Evolutionary conservation across 2,797 vertebrate genomes (phyloP), one percentile per base, ranked within the genome.

Genomic region (Enteromius radiatus): DNA sequence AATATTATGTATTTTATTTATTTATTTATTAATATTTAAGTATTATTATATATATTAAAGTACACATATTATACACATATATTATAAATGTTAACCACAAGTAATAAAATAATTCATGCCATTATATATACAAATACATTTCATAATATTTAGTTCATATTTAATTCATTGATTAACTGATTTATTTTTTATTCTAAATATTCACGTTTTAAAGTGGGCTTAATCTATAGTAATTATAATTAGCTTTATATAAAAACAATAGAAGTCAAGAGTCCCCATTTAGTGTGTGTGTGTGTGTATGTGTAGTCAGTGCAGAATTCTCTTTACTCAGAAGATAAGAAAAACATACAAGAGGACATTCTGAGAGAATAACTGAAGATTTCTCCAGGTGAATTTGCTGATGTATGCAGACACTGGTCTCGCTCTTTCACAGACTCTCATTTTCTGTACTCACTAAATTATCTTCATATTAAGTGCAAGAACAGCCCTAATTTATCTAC

Each of bases 321-420:
- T 43, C 33, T 52, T 38, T 52, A 78, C 14, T 67, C 19, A 11
- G 15, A 31, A 82, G 80, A 82, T 67, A 56, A 56, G 61, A 75
- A 49, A 21, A 73, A 54, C 2, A 7, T 75, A 15, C 43, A 54
- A 41, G 47, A 1, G 2, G 12, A 75, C 64, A 67, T 49, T 52
- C 76, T 1, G 28, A 82, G 28, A 49, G 5, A 63, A 33, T 38
- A 15, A 73, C 28, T 64, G 41, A 81, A 67, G 5, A 52, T 45
- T 68, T 52, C 14, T 74, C 21, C 7, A 41, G 45, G 52, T 71
- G 68, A 79, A 76, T 69, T 33, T 80, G 68, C 23, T 69, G 81
- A 82, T 45, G 63, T 63, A 3, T 76, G 80, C 71, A 76, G 59
- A 64, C n/a, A 26, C 31, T 17, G 21, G 28, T 59, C 69, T 36